Conservation (phyloP, 1,140 invertebrate species). For the Drosophila ironensis region DNA sequence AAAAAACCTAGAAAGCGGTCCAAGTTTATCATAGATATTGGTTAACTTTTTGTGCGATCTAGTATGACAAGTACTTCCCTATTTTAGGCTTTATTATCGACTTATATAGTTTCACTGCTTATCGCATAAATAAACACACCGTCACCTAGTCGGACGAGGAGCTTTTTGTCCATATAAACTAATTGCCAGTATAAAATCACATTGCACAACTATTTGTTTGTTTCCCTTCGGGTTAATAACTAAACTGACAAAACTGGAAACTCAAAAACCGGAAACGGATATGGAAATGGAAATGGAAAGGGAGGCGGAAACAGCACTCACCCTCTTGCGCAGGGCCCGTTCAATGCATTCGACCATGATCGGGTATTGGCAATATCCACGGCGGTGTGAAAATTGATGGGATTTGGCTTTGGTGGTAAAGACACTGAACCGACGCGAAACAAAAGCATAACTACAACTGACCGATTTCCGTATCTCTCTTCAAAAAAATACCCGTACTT, state of each 20-base stretch:
- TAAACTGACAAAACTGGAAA: too few relatives aligned
- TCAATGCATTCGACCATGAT: constrained; percentile 46
- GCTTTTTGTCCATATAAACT: too few relatives aligned
- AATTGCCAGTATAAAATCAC: too few relatives aligned
- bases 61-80: neutral
- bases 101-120: neutral
- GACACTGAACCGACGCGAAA: constrained; percentile 44
- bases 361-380: constrained; percentile 1
- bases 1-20: too few relatives aligned
- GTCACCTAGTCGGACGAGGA: too few relatives aligned
- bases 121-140: too few relatives aligned
- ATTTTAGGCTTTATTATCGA: neutral
- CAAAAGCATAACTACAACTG: constrained; percentile 65
- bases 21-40: neutral
- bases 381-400: neutral
- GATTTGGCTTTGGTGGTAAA: constrained; percentile 9
- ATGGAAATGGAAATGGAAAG: neutral
- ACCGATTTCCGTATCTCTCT: constrained; percentile 49
- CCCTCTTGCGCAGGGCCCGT: constrained; percentile 36
- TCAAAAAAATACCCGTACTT: constrained; percentile 40
- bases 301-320: constrained; percentile 13
- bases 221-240: too few relatives aligned
- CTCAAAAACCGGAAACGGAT: neutral
- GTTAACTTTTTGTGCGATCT: neutral
- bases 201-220: too few relatives aligned